Conservation (phyloP, 2,888 invertebrate species). For the Ischnura elegans region DNA sequence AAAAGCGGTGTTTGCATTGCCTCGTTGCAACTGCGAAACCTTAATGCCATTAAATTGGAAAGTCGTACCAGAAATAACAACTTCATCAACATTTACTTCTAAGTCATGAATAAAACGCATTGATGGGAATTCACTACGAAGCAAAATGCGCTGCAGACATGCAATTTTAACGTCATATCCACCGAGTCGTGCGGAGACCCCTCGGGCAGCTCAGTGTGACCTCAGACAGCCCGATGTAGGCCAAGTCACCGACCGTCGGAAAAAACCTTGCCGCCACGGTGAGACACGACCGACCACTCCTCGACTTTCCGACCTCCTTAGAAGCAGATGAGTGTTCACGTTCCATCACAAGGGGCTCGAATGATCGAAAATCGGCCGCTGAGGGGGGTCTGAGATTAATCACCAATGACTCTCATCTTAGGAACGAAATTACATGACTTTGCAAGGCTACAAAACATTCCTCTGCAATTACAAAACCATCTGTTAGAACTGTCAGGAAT, state of each 20-base stretch:
- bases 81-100: neutral
- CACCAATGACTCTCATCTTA: neutral
- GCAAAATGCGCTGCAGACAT: neutral
- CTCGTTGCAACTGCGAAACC: neutral
- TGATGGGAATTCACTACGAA: neutral
- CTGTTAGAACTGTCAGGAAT: neutral
- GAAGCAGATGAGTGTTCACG: neutral
- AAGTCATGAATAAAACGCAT: neutral
- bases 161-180: slow-evolving; percentile 31
- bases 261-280: slow-evolving; percentile 46
- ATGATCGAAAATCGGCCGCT: neutral
- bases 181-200: slow-evolving; percentile 23
- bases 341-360: neutral
- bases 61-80: neutral
- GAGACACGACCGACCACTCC: neutral
- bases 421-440: neutral
- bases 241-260: slow-evolving; percentile 63
- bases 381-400: neutral
- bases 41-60: neutral
- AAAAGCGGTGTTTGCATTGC: neutral
- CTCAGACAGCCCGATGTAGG: slow-evolving; percentile 51
- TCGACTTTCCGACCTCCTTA: slow-evolving; percentile 12
- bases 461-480: neutral
- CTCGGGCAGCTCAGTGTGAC: slow-evolving; percentile 30
- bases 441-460: neutral